Evolutionary conservation across 2,888 invertebrate species (phyloP), one percentile per base, ranked within the genome.

Genomic region (Phortica magna): DNA sequence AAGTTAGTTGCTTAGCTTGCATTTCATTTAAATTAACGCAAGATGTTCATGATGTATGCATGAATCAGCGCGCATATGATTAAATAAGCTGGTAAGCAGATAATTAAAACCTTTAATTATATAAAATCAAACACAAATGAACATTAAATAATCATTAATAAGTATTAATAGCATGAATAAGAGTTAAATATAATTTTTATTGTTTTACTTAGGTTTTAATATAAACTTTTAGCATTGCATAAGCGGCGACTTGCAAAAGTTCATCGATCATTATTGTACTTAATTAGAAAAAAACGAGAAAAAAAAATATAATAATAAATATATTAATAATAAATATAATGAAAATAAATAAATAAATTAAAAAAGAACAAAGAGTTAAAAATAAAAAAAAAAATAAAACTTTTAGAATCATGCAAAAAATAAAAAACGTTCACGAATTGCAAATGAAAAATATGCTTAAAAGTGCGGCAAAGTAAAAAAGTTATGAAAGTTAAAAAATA

Each of bases 141-240:
- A 80, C 78, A 84, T 84, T 78, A 80, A 81, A 76, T 76, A 72
- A 74, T 77, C 72, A 74, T 64, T 71, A 79, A 77, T 82, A 75
- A 83, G 77, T 80, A 78, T 77, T 41, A 73, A 67, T 67, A 59
- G 57, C 61, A 65, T 76, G 73, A 76, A 73, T 61, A 78, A 64
- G 76, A 78, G 39, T 65, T 65, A n/a, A 31, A 41, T 31, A 19
- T 41, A 65, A 31, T 65, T 41, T 41, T 65, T 31, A 39, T 31
- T 39, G 65, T 41, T 65, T 67, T 64, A 41, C 31, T 42, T 55
- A 59, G 59, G 53, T 17, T 39, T 59, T 64, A 53, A 73, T 31
- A 43, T 74, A 55, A 48, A 53, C 39, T 74, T 19, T 55, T 53
- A 43, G 41, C 48, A 57, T 57, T 72, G 53, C 53, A 55, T 71